These are phyloP conservation scores for Nycticebus coucang DNA, from an alignment of 2,113 vertebrate genomes.

Conservation along the genomic window DNA sequence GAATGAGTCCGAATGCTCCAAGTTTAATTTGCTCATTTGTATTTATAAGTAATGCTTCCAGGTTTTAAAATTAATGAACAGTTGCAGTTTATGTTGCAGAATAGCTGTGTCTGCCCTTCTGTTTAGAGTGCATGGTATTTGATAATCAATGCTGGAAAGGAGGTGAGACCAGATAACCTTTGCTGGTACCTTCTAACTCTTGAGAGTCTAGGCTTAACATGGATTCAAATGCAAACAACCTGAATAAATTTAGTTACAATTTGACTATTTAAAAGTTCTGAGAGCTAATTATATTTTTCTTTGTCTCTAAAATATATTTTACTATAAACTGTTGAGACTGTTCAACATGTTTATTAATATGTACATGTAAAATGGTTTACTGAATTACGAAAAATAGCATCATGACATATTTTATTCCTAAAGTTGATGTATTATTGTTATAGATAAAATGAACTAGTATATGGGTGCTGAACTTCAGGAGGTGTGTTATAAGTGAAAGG, in stretches of 20 bases:
- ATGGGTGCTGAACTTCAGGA: background rate
- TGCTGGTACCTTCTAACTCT: background rate
- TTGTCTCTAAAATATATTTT: conserved; percentile 38
- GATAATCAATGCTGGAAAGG: background rate
- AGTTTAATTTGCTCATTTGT: conserved; percentile 39
- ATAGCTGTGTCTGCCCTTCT: background rate
- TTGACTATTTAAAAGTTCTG: conserved; percentile 7
- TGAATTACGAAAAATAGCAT: background rate
- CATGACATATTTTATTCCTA: background rate
- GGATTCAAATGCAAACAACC: conserved; percentile 52
- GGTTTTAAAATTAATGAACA: conserved; percentile 14
- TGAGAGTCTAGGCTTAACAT: conserved; percentile 23
- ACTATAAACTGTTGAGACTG: background rate
- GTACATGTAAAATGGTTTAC: background rate
- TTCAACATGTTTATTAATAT: background rate
- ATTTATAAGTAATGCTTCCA: conserved; percentile 27
- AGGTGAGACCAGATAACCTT: background rate
- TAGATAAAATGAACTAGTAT: background rate
- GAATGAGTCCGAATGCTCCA: conserved; percentile 29
- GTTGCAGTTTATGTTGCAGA: conserved; percentile 28
- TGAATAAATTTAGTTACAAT: background rate
- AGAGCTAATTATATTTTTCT: background rate
- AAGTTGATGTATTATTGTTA: background rate
- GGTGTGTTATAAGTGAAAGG: background rate
- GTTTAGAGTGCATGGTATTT: background rate